Conservation (phyloP, 1,140 invertebrate genomes). For the Rhagoletis pomonella region DNA sequence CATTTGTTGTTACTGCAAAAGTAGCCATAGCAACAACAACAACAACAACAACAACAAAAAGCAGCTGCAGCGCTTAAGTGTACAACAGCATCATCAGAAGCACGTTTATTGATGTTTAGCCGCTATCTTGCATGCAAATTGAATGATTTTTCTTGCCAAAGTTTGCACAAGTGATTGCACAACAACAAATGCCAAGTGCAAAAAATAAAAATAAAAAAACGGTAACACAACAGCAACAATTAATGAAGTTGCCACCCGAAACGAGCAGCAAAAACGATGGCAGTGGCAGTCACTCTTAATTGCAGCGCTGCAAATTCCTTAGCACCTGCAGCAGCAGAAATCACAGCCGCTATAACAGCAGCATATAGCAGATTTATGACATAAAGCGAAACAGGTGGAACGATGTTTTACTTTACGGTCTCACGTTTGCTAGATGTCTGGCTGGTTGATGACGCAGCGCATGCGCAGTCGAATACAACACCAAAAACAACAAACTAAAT, state of each 20-base stretch:
- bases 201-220: not conserved
- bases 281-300: slow-evolving; percentile 21
- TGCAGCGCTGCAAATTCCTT: slow-evolving; percentile 1
- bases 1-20: not conserved
- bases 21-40: not conserved
- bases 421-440: not conserved
- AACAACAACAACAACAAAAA: slow-evolving; percentile 36
- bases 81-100: slow-evolving; percentile 14
- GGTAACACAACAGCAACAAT: not conserved
- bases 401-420: not conserved
- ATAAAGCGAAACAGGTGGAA: slow-evolving; percentile 35
- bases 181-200: slow-evolving; percentile 7
- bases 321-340: not conserved
- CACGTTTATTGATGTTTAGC: slow-evolving; percentile 35
- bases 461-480: not conserved
- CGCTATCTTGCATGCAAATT: slow-evolving; percentile 39
- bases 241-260: slow-evolving; percentile 47
- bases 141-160: slow-evolving; percentile 52
- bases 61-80: not conserved
- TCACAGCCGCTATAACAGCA: not conserved
- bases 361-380: slow-evolving; percentile 17
- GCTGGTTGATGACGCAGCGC: not conserved
- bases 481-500: not conserved
- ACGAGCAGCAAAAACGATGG: not conserved
- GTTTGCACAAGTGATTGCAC: slow-evolving; percentile 43